A percentile compares a stretch with the other conserved stretches of the same genome.
Conservation (phyloP, 2,797 vertebrate species). For the Sebastes variabilis region DNA sequence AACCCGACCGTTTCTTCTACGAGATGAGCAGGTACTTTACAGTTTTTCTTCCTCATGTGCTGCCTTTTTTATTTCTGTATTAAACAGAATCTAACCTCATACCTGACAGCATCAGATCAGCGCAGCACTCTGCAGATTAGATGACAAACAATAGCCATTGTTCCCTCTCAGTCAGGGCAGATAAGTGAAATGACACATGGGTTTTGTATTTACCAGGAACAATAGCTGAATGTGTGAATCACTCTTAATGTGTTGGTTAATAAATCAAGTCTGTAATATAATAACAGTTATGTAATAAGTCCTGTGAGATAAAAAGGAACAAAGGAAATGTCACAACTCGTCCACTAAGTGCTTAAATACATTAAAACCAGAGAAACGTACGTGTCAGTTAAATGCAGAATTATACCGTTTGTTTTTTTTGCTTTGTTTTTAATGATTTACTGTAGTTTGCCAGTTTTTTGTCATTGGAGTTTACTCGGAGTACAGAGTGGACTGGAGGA, state of each 20-base stretch:
- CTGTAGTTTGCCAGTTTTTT: not conserved
- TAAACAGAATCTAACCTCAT: not conserved
- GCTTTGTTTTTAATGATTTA: not conserved
- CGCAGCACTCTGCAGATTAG: slow-evolving; percentile 1
- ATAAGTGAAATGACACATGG: slow-evolving; percentile 51
- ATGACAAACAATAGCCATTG: slow-evolving; percentile 54
- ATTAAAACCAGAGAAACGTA: not conserved
- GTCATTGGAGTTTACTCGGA: not conserved
- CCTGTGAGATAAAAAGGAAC: not conserved
- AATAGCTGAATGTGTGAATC: slow-evolving; percentile 45
- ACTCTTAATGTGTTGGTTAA: slow-evolving; percentile 26
- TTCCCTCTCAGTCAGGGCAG: slow-evolving; percentile 31
- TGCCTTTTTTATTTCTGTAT: not conserved
- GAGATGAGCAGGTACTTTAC: slow-evolving; percentile 95
- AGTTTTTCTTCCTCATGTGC: not conserved
- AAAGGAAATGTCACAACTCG: not conserved
- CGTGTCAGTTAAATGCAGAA: not conserved
- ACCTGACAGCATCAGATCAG: not conserved
- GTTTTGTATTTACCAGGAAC: slow-evolving; percentile 43
- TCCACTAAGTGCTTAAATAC: not conserved
- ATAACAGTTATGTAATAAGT: slow-evolving; percentile 7
- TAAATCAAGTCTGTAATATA: slow-evolving; percentile 22
- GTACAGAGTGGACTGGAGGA: slow-evolving; percentile 17
- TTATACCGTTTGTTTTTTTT: not conserved
- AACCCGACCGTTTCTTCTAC: slow-evolving; percentile 95